Percentiles rank a stretch among this genome's conserved stretches.
phyloP scores from a whole-genome alignment of 2,113 vertebrate species.

The Sus scrofa region DNA sequence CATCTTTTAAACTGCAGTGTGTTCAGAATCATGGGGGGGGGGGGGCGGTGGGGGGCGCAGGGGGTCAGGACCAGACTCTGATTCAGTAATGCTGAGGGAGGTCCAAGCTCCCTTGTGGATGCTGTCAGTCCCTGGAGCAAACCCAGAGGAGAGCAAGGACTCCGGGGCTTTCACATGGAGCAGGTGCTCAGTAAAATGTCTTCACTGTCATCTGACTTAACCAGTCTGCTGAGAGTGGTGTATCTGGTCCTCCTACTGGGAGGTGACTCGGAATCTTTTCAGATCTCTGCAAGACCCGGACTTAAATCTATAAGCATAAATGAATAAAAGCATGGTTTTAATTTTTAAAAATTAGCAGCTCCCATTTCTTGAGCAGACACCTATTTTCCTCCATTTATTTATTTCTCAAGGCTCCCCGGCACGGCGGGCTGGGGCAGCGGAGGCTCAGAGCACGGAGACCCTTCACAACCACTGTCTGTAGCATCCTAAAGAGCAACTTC shows the following conservation, averaged over 20 bases:
- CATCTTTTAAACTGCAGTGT: neutral
- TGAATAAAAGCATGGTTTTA: neutral
- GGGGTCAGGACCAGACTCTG: neutral
- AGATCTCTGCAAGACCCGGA: neutral
- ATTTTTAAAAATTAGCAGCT: neutral
- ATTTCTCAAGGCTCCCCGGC: neutral
- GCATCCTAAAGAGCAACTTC: neutral
- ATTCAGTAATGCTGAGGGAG: neutral
- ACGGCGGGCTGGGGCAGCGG: neutral
- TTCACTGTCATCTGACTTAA: neutral
- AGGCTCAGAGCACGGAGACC: accelerated
- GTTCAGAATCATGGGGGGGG: neutral
- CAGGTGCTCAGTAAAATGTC: neutral
- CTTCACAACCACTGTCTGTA: too few species aligned
- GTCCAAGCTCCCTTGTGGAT: accelerated
- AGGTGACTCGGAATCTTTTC: neutral
- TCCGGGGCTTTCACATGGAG: neutral
- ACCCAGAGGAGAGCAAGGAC: neutral
- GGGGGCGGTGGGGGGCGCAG: too few species aligned
- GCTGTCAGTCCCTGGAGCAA: neutral
- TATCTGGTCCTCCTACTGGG: neutral
- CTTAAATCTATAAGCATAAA: neutral
- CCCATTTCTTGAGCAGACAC: neutral
- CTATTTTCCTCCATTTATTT: neutral
- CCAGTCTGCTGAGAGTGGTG: neutral